These are phyloP conservation scores for Agriopis leucophaearia DNA, from an alignment of 2,888 invertebrate genomes.

Conservation along the genomic window DNA sequence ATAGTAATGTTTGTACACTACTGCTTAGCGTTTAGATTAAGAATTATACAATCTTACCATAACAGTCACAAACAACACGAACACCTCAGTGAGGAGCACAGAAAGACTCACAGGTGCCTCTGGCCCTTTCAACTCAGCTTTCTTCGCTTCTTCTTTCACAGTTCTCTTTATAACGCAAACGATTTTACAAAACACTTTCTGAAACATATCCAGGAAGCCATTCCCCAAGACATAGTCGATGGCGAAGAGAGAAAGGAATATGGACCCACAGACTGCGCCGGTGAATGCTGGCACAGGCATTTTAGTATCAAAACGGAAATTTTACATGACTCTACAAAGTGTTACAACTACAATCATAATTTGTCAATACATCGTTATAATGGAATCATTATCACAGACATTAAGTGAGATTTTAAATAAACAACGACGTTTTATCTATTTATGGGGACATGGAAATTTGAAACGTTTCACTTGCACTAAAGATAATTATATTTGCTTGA, in stretches of 20 bases:
- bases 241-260: constrained; percentile 62
- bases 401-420: constrained; percentile 1
- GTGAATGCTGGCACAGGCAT: constrained; percentile 62
- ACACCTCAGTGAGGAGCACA: constrained; percentile 62
- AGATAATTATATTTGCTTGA: neutral
- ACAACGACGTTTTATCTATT: neutral
- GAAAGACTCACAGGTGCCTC: constrained; percentile 59
- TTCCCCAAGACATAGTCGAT: constrained; percentile 70
- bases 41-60: constrained; percentile 55
- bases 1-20: no score
- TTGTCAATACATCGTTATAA: constrained; percentile 27
- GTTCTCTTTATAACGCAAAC: constrained; percentile 62
- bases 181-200: constrained; percentile 59
- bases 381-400: constrained; percentile 13
- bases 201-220: constrained; percentile 64
- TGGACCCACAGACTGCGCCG: constrained; percentile 51
- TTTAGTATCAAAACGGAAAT: constrained; percentile 31
- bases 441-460: neutral
- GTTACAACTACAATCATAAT: neutral
- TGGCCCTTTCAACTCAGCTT: constrained; percentile 36
- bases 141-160: constrained; percentile 60
- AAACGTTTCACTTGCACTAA: no score
- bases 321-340: constrained; percentile 16
- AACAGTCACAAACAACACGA: constrained; percentile 61
- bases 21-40: no score